These are phyloP conservation scores for Aradophagus sp. DNA, from an alignment of 1,140 invertebrate genomes.

Conservation along the genomic window DNA sequence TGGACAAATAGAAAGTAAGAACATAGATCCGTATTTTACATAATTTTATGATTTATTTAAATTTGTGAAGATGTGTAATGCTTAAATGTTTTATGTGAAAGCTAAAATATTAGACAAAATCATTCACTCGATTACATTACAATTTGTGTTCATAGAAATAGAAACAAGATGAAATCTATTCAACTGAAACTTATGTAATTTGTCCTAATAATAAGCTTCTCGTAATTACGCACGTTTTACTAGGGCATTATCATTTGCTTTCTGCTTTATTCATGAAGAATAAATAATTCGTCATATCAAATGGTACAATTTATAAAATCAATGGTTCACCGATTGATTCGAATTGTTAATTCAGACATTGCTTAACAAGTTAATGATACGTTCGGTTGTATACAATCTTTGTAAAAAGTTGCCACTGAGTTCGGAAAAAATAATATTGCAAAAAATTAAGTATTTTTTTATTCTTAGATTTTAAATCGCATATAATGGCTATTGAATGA, in stretches of 20 bases:
- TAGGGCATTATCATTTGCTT: conserved; percentile 10
- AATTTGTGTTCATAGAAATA: too few species aligned
- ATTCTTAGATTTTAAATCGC: too few species aligned
- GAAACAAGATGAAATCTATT: too few species aligned
- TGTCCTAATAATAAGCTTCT: conserved; percentile 16
- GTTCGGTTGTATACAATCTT: not conserved
- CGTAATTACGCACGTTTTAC: conserved; percentile 16
- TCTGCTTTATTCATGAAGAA: conserved; percentile 21
- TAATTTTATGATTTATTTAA: too few species aligned
- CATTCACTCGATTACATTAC: too few species aligned
- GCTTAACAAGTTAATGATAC: conserved; percentile 9
- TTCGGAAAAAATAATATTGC: not conserved
- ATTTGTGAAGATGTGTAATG: too few species aligned
- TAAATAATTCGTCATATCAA: conserved; percentile 6
- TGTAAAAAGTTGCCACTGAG: conserved; percentile 4
- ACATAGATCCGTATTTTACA: too few species aligned
- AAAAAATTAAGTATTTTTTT: not conserved
- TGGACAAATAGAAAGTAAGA: conserved; percentile 68
- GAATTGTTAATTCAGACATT: conserved; percentile 14
- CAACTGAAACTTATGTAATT: conserved; percentile 18
- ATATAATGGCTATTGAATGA: too few species aligned
- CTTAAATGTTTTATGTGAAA: too few species aligned
- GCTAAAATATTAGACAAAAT: too few species aligned
- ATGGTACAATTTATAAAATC: conserved; percentile 16
- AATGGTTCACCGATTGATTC: conserved; percentile 10